Evolutionary conservation across 2,888 invertebrate species (phyloP).

Genomic region (Pyrgus malvae): DNA sequence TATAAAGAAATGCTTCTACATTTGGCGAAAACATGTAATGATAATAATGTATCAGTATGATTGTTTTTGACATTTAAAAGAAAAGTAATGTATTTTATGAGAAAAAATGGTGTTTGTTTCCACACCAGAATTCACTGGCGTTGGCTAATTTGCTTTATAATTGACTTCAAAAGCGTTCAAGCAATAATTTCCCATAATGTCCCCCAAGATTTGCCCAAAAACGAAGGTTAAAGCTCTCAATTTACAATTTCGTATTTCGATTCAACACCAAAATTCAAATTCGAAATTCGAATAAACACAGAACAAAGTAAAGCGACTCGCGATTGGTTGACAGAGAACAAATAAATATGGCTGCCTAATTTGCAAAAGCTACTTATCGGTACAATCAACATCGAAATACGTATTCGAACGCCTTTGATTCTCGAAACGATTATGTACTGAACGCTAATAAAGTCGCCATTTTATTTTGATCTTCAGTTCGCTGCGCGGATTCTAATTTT

Average conservation of each 20-base stretch:
- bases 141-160: neutral
- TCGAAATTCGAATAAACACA: constrained; percentile 25
- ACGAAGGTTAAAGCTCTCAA: constrained; percentile 5
- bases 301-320: constrained; percentile 20
- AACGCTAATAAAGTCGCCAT: constrained; percentile 59
- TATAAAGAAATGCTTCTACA: too few species aligned
- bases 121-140: too few species aligned
- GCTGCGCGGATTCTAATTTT: constrained; percentile 23
- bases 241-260: constrained; percentile 16
- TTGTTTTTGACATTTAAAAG: too few species aligned
- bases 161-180: neutral
- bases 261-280: constrained; percentile 22
- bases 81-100: too few species aligned
- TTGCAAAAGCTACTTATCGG: constrained; percentile 60
- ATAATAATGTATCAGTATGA: too few species aligned
- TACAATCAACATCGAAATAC: constrained; percentile 57
- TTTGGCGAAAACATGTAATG: too few species aligned
- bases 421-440: constrained; percentile 60
- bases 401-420: constrained; percentile 64
- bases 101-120: too few species aligned
- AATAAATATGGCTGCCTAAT: constrained; percentile 53
- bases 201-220: neutral
- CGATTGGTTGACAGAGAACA: constrained; percentile 41
- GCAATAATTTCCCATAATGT: neutral
- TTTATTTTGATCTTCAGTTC: constrained; percentile 48